phyloP scores from a whole-genome alignment of 35 echinoderm and acorn worm genomes.

The Chiridota heheva region DNA sequence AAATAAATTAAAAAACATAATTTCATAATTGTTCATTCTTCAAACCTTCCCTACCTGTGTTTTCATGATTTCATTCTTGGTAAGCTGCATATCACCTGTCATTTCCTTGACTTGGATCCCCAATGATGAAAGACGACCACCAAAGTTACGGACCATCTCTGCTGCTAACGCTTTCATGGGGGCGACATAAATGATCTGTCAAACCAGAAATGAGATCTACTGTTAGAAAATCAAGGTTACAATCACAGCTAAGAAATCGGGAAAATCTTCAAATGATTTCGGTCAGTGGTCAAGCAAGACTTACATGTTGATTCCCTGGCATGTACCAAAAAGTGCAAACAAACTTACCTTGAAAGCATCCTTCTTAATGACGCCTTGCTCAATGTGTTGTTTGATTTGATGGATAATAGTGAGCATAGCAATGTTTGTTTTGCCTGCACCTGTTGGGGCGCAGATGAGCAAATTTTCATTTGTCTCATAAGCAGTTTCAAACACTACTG shows the following conservation, averaged over 20 bases:
- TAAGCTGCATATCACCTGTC: slow-evolving; percentile 97
- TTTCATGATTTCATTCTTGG: slow-evolving; percentile 92
- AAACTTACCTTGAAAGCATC: slow-evolving; percentile 87
- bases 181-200: slow-evolving; percentile 91
- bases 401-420: slow-evolving; percentile 93
- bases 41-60: slow-evolving; percentile 69
- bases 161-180: slow-evolving; percentile 97
- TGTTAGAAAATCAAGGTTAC: too few relatives aligned
- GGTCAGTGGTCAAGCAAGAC: too few relatives aligned
- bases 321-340: neutral
- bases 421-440: slow-evolving; percentile 96
- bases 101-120: slow-evolving; percentile 91
- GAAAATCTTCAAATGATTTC: too few relatives aligned
- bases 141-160: slow-evolving; percentile 99
- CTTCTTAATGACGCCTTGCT: slow-evolving; percentile 87
- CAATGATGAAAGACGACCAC: slow-evolving; percentile 69
- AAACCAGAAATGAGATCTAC: neutral
- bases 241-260: too few relatives aligned
- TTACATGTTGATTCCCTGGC: too few relatives aligned
- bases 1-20: too few relatives aligned
- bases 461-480: slow-evolving; percentile 94
- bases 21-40: too few relatives aligned
- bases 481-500: slow-evolving; percentile 80
- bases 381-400: slow-evolving; percentile 75
- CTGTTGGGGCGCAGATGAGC: slow-evolving; percentile 88